Evolutionary conservation across 37 sponge, comb jelly and placozoan species (phyloP).

Genomic region (Axinella damicornis): DNA sequence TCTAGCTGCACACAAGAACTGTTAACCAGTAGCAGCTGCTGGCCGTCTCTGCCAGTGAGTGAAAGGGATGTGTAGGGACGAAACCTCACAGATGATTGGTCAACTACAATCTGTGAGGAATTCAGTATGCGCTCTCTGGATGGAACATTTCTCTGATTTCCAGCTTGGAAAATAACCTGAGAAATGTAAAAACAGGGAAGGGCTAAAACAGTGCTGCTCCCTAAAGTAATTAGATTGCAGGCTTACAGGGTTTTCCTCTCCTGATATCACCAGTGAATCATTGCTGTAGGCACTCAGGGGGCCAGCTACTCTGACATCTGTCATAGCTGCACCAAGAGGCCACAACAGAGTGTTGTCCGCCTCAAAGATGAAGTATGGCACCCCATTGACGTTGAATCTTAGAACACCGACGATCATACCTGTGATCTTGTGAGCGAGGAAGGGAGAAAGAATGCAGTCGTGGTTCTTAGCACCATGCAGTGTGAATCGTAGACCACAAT

Average conservation of each 20-base stretch:
- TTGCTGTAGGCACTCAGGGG: constrained; percentile 9
- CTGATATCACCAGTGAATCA: neutral
- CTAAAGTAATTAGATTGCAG: neutral
- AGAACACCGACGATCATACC: constrained; percentile 51
- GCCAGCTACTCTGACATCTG: constrained; percentile 11
- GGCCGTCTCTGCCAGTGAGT: neutral
- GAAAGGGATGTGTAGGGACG: neutral
- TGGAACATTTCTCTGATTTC: constrained; percentile 9
- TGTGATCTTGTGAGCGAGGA: constrained; percentile 40
- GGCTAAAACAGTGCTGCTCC: too few relatives aligned
- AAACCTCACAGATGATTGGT: neutral
- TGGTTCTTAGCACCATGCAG: neutral
- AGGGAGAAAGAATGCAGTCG: too few relatives aligned
- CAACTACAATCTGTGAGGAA: constrained; percentile 16
- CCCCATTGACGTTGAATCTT: constrained; percentile 18
- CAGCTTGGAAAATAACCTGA: constrained; percentile 22
- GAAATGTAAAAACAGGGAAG: neutral
- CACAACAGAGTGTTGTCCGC: constrained; percentile 11
- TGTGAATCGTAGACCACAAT: neutral
- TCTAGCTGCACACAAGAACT: neutral
- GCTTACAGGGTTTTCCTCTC: neutral
- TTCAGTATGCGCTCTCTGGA: neutral
- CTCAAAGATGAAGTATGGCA: constrained; percentile 42
- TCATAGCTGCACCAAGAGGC: constrained; percentile 32
- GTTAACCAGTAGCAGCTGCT: constrained; percentile 16